phyloP scores from a whole-genome alignment of 2,113 vertebrate genomes.

The Vanacampus margaritifer region DNA sequence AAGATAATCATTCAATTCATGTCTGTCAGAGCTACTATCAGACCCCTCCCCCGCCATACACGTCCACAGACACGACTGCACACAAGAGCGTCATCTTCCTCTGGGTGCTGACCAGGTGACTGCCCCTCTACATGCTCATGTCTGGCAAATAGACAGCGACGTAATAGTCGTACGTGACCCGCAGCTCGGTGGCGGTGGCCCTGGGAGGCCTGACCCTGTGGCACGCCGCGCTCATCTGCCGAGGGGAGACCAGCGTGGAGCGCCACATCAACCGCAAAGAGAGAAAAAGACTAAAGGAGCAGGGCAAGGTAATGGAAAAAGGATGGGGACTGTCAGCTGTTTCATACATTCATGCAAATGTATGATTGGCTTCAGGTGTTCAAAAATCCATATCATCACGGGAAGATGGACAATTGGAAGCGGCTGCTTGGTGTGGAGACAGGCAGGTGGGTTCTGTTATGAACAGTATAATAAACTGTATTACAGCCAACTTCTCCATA shows the following conservation, averaged over 20 bases:
- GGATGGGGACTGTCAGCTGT: background rate
- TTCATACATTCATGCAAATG: background rate
- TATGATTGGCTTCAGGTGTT: conserved; percentile 74
- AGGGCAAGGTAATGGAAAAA: conserved; percentile 75
- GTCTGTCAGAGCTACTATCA: conserved; percentile 84
- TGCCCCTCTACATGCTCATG: fast-evolving
- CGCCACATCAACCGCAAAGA: conserved; percentile 95
- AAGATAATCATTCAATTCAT: too few species aligned
- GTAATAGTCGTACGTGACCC: background rate
- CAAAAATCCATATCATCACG: conserved; percentile 85
- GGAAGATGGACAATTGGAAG: conserved; percentile 86
- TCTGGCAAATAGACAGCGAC: background rate
- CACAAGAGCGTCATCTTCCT: conserved; percentile 94
- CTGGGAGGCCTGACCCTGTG: conserved; percentile 89
- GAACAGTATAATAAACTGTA: too few species aligned
- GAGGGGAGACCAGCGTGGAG: conserved; percentile 94
- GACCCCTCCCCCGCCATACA: conserved; percentile 80
- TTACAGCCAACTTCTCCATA: background rate
- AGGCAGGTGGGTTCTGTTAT: conserved; percentile 74
- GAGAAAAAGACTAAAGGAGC: conserved; percentile 75
- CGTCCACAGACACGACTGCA: conserved; percentile 77
- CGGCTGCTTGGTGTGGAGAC: conserved; percentile 85
- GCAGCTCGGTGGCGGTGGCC: conserved; percentile 87
- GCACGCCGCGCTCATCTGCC: conserved; percentile 86
- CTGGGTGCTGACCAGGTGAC: conserved; percentile 96